Conservation (phyloP, 2,797 vertebrate species). For the Anguilla anguilla region DNA sequence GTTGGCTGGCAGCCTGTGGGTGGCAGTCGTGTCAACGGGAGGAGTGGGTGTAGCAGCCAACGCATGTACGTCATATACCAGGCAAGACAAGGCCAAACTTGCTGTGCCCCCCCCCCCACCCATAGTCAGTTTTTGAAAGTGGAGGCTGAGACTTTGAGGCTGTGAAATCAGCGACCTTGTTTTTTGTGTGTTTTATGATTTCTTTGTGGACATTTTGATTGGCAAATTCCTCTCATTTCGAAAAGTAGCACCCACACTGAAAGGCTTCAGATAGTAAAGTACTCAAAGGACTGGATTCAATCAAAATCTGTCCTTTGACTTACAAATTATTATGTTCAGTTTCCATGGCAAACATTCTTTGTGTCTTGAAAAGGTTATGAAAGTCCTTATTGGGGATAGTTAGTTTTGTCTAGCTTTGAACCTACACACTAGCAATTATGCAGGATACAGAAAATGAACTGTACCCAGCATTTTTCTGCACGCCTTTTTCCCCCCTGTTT, state of each 20-base stretch:
- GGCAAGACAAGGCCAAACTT: neutral
- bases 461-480: slow-evolving; percentile 16
- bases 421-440: neutral
- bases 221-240: neutral
- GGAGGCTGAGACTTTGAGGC: neutral
- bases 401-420: neutral
- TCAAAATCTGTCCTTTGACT: neutral
- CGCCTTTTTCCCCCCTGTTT: slow-evolving; percentile 45
- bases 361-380: neutral
- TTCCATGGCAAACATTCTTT: neutral
- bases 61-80: neutral
- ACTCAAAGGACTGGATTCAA: neutral
- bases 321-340: neutral
- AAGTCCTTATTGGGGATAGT: neutral
- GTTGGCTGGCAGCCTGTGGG: neutral
- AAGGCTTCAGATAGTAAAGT: neutral
- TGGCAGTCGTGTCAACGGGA: neutral
- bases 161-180: neutral
- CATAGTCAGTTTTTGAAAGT: neutral
- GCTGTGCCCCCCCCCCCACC: neutral
- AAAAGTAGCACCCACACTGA: neutral
- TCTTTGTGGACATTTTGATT: neutral
- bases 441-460: neutral
- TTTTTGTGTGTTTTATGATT: neutral
- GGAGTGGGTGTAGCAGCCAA: neutral